Conservation (phyloP, 2,797 vertebrate genomes). For the Leuciscus waleckii region DNA sequence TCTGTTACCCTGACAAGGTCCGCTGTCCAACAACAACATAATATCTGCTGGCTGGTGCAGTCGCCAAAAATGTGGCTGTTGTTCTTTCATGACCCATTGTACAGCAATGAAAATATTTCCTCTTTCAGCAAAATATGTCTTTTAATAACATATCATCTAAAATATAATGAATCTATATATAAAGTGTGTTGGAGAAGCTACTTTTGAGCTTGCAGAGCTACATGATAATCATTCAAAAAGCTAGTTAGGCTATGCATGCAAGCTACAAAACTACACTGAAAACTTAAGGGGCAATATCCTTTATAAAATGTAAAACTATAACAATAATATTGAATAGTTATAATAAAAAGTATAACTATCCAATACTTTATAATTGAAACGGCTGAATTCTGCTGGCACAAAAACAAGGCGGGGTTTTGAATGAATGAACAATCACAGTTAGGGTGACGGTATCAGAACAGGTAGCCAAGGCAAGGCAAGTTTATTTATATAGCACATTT, state of each 20-base stretch:
- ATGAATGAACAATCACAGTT: not conserved
- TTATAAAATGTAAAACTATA: not conserved
- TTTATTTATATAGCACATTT: no score
- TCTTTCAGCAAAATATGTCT: not conserved
- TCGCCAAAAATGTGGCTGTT: not conserved
- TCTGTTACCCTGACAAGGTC: no score
- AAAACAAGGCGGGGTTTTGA: not conserved
- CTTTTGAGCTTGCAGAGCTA: not conserved
- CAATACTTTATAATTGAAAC: not conserved
- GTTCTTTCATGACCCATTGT: not conserved
- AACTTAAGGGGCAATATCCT: not conserved
- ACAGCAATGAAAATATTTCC: not conserved
- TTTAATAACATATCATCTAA: not conserved
- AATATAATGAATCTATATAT: not conserved
- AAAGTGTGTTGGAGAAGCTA: not conserved
- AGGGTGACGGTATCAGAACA: not conserved
- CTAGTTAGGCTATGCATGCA: not conserved
- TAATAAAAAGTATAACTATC: not conserved
- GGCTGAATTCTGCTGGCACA: not conserved
- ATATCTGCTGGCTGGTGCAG: not conserved
- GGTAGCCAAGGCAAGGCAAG: no score
- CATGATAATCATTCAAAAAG: not conserved
- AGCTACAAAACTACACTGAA: not conserved
- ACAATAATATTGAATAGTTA: not conserved
- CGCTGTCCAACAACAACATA: not conserved